Base-by-base conservation (phyloP, 1,140 invertebrate species). In the Neodiprion virginianus region DNA sequence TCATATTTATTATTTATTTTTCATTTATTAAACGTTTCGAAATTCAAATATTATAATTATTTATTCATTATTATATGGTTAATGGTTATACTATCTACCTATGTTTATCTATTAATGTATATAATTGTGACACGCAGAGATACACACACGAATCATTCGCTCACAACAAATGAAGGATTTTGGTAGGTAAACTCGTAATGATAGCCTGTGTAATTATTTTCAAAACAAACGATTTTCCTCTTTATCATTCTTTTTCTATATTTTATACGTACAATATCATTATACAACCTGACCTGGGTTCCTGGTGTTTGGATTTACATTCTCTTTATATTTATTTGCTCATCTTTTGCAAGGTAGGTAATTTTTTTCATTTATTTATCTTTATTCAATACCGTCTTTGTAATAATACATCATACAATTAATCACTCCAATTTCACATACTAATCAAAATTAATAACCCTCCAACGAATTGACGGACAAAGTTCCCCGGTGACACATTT, bases 1-100 rank as follows among this genome's bases (percentile, higher is more conserved):
- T 79, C 79, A 81, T 76, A 72, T 82, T 72, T 23, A 48, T 74
- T 71, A 70, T 73, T 74, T 50, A 74, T 72, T 74, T 75, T 28
- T 72, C 79, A 74, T 76, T 61, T 61, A 61, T 61, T 61, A 61
- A 61, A 61, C 53, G 53, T 61, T 61, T 61, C n/a, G 11, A 61
- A 61, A 61, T 61, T 40, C 28, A 40, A 40, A 40, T 40, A 40
- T 40, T 40, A 40, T 4, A 3, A 40, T 40, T 40, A 40, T 40
- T 40, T 40, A 40, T 40, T 40, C 28, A 40, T 40, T 40, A 5
- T 40, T 40, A 40, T 40, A 40, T 40, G 28, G 28, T 40, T 40
- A 40, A 40, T 40, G 2, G 11, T 61, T 14, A 17, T 61, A 8
- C 53, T 61, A 7, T 61, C n/a, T 61, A 40, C 28, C 53, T 61